phyloP scores from a whole-genome alignment of 2,113 vertebrate genomes.

The Calcarius ornatus region DNA sequence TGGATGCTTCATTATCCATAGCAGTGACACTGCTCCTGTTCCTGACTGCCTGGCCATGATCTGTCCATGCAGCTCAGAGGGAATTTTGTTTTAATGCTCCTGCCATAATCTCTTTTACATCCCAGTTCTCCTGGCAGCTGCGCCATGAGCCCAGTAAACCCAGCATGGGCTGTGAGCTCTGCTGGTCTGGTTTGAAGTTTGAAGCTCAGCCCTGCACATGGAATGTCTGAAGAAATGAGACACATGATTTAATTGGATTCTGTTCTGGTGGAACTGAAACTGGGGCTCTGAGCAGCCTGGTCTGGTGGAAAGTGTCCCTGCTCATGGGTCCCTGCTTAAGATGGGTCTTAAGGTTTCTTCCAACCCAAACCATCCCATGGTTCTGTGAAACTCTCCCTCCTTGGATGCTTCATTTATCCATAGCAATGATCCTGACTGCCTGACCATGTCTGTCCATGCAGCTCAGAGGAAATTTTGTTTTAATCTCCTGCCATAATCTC shows the following conservation, averaged over 20 bases:
- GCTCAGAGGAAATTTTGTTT: neutral
- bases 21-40: fast-evolving
- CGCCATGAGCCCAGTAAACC: neutral
- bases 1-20: neutral
- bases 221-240: neutral
- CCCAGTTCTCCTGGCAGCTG: neutral
- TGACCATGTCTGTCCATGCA: fast-evolving
- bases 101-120: neutral
- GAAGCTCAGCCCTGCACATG: fast-evolving
- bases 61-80: neutral
- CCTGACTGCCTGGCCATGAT: neutral
- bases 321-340: too few species aligned
- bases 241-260: fast-evolving
- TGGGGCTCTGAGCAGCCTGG: neutral
- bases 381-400: neutral
- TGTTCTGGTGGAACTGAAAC: neutral
- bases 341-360: neutral
- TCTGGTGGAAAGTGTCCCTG: neutral
- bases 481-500: neutral
- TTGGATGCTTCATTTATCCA: neutral
- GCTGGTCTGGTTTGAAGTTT: neutral
- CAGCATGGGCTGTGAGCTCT: neutral
- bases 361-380: neutral
- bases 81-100: neutral
- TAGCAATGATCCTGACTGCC: neutral